Evolutionary conservation across 2,113 vertebrate genomes (phyloP), one percentile per base, ranked within the genome.

Genomic region (Aramus guarauna): DNA sequence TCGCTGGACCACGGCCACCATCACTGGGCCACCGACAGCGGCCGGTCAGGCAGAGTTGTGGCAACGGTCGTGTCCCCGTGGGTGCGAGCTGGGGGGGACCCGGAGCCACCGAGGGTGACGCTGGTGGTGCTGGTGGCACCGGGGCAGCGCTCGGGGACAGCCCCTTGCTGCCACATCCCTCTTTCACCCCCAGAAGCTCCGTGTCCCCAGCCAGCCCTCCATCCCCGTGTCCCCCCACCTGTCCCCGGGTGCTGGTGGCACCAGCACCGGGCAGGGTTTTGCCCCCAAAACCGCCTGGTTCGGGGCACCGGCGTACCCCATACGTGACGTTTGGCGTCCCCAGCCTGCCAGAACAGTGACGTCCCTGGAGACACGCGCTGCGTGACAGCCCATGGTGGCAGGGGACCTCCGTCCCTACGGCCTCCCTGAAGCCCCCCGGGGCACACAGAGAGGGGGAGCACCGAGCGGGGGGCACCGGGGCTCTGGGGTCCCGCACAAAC

Each of bases 241-340:
- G 67, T 22, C 27, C 85, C 13, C 19, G 9, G 2, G n/a, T n/a
- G n/a, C 48, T 5, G 3, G n/a, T 22, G 43, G 13, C 71, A 47
- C 21, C 64, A 32, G 50, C 5, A 1, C 10, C 1, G 1, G 23
- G 32, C 20, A 5, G 18, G 41, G 3, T 5, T 74, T 55, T 50
- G 15, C n/a, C 16, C 64, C 5, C 12, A 37, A 36, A 64, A 64
- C 20, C 4, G 0, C 43, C 59, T 2, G 5, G 4, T 19, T 11
- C 26, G 53, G 73, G 32, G 19, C 78, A 26, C 29, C 5, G 5
- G 1, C 5, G 5, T 24, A 5, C 9, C 24, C 60, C 36, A 2
- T 1, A 2, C 0, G 2, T 3, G 56, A 15, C 3, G 1, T 45
- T 27, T 1, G 10, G 68, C 3, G 5, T 36, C 64, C 53, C 43